Evolutionary conservation across 2,113 vertebrate genomes (phyloP).

Genomic region (Trematocara variabile): DNA sequence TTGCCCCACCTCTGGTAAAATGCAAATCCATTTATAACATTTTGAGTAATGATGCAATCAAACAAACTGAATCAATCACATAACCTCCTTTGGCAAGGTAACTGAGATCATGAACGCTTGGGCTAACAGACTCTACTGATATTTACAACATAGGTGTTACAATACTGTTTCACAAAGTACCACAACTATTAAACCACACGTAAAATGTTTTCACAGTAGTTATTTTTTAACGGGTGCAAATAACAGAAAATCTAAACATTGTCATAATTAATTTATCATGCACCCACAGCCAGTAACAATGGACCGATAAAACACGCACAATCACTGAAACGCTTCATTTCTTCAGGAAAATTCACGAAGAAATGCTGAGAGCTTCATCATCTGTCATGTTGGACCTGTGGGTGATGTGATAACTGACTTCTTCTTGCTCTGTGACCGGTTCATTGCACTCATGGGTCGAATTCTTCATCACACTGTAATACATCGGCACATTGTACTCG

Average conservation of each 20-base stretch:
- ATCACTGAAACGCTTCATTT: background rate
- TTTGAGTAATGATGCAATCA: background rate
- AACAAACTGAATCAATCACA: background rate
- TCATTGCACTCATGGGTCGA: slow-evolving; percentile 66
- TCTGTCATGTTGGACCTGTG: slow-evolving; percentile 37
- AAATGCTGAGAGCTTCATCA: slow-evolving; percentile 30
- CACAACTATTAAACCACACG: background rate
- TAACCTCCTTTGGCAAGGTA: background rate
- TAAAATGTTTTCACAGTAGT: background rate
- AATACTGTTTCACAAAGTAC: background rate
- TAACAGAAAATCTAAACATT: background rate
- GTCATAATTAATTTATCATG: background rate
- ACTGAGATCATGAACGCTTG: background rate
- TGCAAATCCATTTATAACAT: background rate
- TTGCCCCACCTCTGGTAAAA: background rate
- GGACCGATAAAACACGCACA: background rate
- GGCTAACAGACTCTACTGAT: background rate
- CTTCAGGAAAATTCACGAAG: background rate
- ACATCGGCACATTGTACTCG: slow-evolving; percentile 50
- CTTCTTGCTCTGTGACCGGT: slow-evolving; percentile 66
- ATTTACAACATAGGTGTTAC: background rate
- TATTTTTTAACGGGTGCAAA: background rate
- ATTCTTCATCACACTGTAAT: slow-evolving; percentile 74
- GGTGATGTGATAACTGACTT: slow-evolving; percentile 32
- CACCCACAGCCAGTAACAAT: background rate